Base-by-base conservation (phyloP, 37 sponge, comb jelly and placozoan genomes). In the Beroe forskalii region DNA sequence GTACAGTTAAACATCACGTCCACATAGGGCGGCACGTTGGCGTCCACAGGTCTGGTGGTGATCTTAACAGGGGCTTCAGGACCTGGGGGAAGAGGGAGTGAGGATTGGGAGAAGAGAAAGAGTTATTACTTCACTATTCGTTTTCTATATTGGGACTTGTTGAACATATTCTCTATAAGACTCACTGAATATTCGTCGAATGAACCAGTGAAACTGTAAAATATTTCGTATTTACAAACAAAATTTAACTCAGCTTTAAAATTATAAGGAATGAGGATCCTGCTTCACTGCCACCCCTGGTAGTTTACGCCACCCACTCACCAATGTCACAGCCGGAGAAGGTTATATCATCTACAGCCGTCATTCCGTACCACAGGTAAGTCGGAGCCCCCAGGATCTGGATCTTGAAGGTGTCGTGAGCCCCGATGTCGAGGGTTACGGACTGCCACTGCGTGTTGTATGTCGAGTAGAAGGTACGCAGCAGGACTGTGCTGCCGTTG, bases 271-370 rank as follows among this genome's bases (percentile, higher is more conserved):
- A n/a, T n/a, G n/a, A n/a, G n/a, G n/a, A n/a, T n/a, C n/a, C n/a
- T n/a, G n/a, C n/a, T n/a, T n/a, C n/a, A n/a, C n/a, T n/a, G n/a
- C n/a, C n/a, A n/a, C n/a, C n/a, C n/a, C n/a, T n/a, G n/a, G n/a
- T n/a, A n/a, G n/a, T n/a, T n/a, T n/a, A n/a, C n/a, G n/a, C n/a
- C n/a, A n/a, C n/a, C n/a, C 8, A 69, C 72, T 69, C 38, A 32
- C 72, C 86, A 38, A 80, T 44, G 44, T 75, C 91, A 37, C 91
- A 91, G 66, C 86, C 42, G 23, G 32, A 6, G 42, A 91, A 76
- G 32, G 41, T 40, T 9, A 91, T 60, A 44, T 91, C 91, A 37
- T 91, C 91, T 55, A 91, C 33, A 91, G 91, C 91, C 23, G 75
- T 91, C 36, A 75, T 55, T 6, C 91, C 91, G 23, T 33, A 67